phyloP scores from a whole-genome alignment of 2,113 vertebrate species.

The Choloepus hoffmanni region DNA sequence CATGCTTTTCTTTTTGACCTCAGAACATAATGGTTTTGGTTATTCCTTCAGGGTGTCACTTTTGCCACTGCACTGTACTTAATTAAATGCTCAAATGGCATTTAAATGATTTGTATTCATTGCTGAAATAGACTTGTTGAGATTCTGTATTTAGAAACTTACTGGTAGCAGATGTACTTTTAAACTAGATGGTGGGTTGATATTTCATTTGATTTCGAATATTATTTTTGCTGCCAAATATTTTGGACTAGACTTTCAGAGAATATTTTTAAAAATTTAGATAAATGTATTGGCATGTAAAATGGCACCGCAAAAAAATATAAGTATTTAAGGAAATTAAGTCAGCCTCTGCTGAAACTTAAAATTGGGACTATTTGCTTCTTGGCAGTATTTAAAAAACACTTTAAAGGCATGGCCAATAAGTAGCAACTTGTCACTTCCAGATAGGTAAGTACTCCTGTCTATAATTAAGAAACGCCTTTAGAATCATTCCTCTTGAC shows the following conservation, averaged over 20 bases:
- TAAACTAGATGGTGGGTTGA: conserved; percentile 75
- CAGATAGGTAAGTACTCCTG: not conserved
- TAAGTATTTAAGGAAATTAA: conserved; percentile 53
- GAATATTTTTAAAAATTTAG: conserved; percentile 45
- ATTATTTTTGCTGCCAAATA: conserved; percentile 76
- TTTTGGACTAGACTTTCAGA: conserved; percentile 77
- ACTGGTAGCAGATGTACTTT: conserved; percentile 79
- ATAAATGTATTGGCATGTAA: conserved; percentile 43
- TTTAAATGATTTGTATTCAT: conserved; percentile 77
- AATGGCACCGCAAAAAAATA: conserved; percentile 40
- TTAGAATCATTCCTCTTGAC: conserved; percentile 40
- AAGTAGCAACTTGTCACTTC: not conserved
- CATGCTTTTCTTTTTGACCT: conserved; percentile 77
- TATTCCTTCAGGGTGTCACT: conserved; percentile 73
- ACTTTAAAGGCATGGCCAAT: conserved; percentile 6
- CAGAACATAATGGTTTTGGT: conserved; percentile 80
- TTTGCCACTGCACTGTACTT: conserved; percentile 78
- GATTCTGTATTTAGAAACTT: conserved; percentile 73
- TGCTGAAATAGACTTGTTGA: conserved; percentile 76
- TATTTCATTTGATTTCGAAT: conserved; percentile 76
- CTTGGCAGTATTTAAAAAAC: conserved; percentile 25
- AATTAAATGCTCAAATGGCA: conserved; percentile 80
- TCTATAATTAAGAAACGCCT: conserved; percentile 55
- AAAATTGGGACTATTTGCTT: conserved; percentile 38
- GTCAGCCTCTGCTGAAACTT: not conserved